Conservation (phyloP, 2,113 vertebrate species). For the Progne subis region DNA sequence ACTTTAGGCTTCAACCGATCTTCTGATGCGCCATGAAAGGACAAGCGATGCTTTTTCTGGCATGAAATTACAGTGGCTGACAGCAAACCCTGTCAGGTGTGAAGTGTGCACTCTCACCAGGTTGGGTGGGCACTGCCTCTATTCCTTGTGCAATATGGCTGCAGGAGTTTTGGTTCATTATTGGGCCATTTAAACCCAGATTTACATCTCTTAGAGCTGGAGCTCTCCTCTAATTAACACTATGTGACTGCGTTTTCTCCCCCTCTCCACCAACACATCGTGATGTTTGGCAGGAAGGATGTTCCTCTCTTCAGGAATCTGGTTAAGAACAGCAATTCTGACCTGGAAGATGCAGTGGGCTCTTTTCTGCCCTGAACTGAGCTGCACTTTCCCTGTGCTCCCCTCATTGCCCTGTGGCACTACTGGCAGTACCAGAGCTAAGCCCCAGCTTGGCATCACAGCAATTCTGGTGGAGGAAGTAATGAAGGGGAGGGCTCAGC, state of each 20-base stretch:
- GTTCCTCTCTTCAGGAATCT: background rate
- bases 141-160: background rate
- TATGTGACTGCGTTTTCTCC: fast-evolving
- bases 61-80: fast-evolving
- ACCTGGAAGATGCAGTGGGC: background rate
- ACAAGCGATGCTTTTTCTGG: background rate
- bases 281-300: background rate
- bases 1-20: background rate
- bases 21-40: background rate
- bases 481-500: background rate
- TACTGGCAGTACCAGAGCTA: background rate
- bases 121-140: background rate
- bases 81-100: background rate
- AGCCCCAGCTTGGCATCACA: background rate
- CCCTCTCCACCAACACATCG: background rate
- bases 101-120: background rate
- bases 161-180: background rate
- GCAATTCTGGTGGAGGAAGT: too few species aligned
- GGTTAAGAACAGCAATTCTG: background rate
- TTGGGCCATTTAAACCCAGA: background rate
- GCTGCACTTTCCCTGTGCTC: background rate
- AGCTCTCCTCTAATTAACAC: background rate
- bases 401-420: background rate
- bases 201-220: background rate
- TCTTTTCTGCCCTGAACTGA: background rate